Conservation (phyloP, 2,888 invertebrate species). For the Agrochola lota region DNA sequence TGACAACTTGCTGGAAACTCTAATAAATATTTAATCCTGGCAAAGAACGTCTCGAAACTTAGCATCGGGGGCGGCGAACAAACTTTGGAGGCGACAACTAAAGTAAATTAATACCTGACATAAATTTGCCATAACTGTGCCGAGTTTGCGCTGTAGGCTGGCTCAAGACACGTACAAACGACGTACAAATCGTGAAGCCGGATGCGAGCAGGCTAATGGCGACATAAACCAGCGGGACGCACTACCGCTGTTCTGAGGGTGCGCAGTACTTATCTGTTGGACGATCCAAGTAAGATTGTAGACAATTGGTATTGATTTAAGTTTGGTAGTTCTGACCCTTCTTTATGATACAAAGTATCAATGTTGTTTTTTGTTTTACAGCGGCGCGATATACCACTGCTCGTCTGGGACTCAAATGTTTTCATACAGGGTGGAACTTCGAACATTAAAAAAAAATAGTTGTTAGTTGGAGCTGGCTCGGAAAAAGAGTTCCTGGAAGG, state of each 20-base stretch:
- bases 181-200: slow-evolving; percentile 84
- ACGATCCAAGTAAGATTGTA: slow-evolving; percentile 68
- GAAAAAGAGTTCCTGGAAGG: no score
- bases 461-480: no score
- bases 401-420: no score
- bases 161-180: slow-evolving; percentile 83
- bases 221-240: slow-evolving; percentile 83
- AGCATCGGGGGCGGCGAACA: slow-evolving; percentile 75
- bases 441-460: no score
- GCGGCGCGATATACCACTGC: no score
- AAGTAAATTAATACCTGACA: slow-evolving; percentile 90
- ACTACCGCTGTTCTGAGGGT: slow-evolving; percentile 75
- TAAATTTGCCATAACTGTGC: slow-evolving; percentile 89
- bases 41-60: slow-evolving; percentile 82
- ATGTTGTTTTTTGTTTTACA: background rate
- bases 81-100: slow-evolving; percentile 85
- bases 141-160: slow-evolving; percentile 82
- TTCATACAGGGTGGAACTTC: no score
- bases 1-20: slow-evolving; percentile 73
- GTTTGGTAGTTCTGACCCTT: slow-evolving; percentile 43
- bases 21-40: slow-evolving; percentile 86
- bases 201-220: slow-evolving; percentile 83
- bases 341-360: background rate
- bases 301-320: slow-evolving; percentile 72
- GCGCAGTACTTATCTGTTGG: slow-evolving; percentile 81